phyloP scores from a whole-genome alignment of 2,113 vertebrate species.

The Cyanoderma ruficeps region DNA sequence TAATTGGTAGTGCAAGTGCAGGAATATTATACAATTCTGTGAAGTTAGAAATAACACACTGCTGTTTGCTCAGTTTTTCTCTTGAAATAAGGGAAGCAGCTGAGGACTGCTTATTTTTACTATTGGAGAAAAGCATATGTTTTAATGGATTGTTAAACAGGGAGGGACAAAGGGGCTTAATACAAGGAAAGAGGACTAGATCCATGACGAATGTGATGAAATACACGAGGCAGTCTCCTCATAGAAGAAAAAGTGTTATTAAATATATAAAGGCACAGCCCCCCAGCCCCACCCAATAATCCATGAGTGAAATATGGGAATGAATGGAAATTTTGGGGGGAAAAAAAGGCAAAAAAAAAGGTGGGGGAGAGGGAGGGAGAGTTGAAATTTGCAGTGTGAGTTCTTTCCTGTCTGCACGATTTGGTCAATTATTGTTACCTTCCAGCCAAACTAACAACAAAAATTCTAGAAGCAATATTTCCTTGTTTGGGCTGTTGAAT shows the following conservation, averaged over 20 bases:
- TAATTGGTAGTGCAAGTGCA: background rate
- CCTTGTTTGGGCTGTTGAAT: background rate
- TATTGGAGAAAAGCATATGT: background rate
- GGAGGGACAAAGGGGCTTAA: background rate
- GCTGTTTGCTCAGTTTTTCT: background rate
- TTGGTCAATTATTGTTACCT: background rate
- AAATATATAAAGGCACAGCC: background rate
- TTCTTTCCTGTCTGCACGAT: background rate
- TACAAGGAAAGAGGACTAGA: background rate
- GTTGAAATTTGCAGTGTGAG: background rate
- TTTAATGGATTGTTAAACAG: background rate
- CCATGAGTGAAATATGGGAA: background rate
- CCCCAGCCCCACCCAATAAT: background rate
- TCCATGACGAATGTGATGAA: background rate
- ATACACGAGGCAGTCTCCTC: background rate
- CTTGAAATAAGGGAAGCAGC: background rate
- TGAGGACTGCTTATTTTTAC: background rate
- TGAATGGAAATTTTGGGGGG: background rate
- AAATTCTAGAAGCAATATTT: background rate
- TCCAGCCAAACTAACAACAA: background rate
- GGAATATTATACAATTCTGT: background rate
- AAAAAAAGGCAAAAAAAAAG: background rate
- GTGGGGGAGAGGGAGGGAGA: rapidly evolving
- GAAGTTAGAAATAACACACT: background rate
- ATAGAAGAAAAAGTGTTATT: background rate